Percentiles rank a stretch among this genome's conserved stretches.
These are phyloP conservation scores for Thamnophis sirtalis DNA, from an alignment of 2,113 vertebrate species.

Conservation along the genomic window DNA sequence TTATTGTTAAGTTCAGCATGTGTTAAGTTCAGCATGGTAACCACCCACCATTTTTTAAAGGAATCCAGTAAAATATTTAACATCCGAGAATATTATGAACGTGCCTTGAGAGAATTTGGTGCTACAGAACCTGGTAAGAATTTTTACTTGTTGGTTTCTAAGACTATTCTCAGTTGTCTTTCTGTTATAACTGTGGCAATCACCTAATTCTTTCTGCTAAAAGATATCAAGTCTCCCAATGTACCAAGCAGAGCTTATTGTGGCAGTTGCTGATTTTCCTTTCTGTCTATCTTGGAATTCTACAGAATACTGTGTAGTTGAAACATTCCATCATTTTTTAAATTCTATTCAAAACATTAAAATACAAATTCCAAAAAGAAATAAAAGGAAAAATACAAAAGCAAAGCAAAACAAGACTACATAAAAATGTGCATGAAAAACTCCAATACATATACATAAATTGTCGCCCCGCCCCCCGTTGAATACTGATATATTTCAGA, in stretches of 20 bases:
- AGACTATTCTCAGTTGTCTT: background rate
- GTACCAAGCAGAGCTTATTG: background rate
- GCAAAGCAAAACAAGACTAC: background rate
- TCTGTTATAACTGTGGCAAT: background rate
- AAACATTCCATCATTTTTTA: background rate
- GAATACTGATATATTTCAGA: too few relatives aligned
- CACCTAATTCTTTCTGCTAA: background rate
- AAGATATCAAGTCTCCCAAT: background rate
- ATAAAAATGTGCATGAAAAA: background rate
- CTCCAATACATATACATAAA: background rate
- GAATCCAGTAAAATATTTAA: constrained; percentile 80
- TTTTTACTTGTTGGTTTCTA: background rate
- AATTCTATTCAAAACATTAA: background rate
- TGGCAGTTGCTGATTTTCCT: background rate
- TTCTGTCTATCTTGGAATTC: background rate
- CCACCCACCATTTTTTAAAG: constrained; percentile 53
- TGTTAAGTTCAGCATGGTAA: background rate
- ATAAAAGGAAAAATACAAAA: too few relatives aligned
- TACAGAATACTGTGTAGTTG: background rate
- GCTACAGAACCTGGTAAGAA: constrained; percentile 79
- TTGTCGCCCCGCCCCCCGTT: too few relatives aligned
- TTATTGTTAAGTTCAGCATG: background rate
- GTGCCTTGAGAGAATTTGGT: constrained; percentile 90
- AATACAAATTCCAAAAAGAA: background rate
- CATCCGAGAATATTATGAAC: constrained; percentile 90